These are phyloP conservation scores for Oscheius sp. DNA, from an alignment of 1,140 invertebrate species.

Conservation along the genomic window DNA sequence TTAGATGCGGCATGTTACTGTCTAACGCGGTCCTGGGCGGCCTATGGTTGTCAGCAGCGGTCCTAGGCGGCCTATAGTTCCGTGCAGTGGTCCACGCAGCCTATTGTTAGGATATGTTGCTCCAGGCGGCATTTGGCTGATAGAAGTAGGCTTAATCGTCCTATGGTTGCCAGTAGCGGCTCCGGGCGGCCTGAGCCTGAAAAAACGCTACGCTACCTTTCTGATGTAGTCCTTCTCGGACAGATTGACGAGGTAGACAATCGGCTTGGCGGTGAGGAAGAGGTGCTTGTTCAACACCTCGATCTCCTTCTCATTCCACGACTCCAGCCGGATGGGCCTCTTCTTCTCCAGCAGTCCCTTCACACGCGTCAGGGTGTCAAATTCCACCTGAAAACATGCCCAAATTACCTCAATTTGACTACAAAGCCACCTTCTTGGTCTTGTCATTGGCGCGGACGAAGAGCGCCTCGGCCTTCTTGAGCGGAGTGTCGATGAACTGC, in stretches of 20 bases:
- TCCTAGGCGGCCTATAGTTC: too few relatives aligned
- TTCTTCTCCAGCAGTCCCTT: conserved; percentile 84
- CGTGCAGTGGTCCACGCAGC: too few relatives aligned
- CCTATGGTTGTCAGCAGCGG: too few relatives aligned
- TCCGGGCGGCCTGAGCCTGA: too few relatives aligned
- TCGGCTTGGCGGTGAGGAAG: conserved; percentile 95
- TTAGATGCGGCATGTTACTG: too few relatives aligned
- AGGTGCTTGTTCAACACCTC: conserved; percentile 90
- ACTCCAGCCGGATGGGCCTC: conserved; percentile 84
- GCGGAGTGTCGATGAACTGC: conserved; percentile 74
- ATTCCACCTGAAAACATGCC: conserved; percentile 39
- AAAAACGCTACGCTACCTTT: conserved; percentile 99
- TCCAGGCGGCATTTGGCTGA: too few relatives aligned
- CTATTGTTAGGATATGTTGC: too few relatives aligned
- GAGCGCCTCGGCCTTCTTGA: conserved; percentile 83
- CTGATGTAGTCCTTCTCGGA: conserved; percentile 97
- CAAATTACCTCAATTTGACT: not conserved
- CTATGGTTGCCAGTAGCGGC: too few relatives aligned
- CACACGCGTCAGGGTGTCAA: conserved; percentile 81
- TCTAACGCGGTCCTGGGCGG: too few relatives aligned
- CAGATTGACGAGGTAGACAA: conserved; percentile 93
- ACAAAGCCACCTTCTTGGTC: conserved; percentile 87
- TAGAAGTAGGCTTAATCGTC: too few relatives aligned
- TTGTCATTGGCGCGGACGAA: conserved; percentile 91
- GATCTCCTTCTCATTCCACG: conserved; percentile 91